Base-by-base conservation (phyloP, 2,888 invertebrate genomes). In the Plebejus argus region DNA sequence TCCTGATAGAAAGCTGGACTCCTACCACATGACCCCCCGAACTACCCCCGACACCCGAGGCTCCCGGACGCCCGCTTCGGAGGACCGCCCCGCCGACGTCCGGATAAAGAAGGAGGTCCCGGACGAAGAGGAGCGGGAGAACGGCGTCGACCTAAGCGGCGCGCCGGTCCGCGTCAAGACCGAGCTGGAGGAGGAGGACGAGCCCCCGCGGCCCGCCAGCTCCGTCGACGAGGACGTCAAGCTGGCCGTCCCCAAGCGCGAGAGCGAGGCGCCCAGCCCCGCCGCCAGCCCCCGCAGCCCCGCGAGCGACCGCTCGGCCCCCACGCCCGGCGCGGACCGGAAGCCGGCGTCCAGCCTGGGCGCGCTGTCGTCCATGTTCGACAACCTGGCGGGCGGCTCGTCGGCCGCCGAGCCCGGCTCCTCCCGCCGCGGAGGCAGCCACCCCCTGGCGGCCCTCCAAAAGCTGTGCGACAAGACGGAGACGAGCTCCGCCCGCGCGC, bases 391-490 rank as follows among this genome's bases (percentile, higher is more conserved):
- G 53, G 96, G 97, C 12, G 93, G 91, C 0, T 91, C 90, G 3
- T 87, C 91, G 7, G 87, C 89, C 3, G 86, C 84, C 78, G 92
- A 94, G 77, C 95, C 95, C 15, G 92, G 95, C 78, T 95, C 95
- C 6, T 95, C 95, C 1, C 96, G 96, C 70, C 95, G 96, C 83
- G 95, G 96, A 15, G 96, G 96, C 79, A 97, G 98, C 84, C 98
- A 99, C 91, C 99, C 99, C 7, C 90, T 99, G 83, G 98, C 99
- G 28, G 99, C 99, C 1, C 93, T 99, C 78, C 99, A 99, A 88
- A 99, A 99, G 90, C 96, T 99, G 39, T 98, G 99, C 93, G 99
- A 99, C 90, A 99, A 98, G 92, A 98, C 98, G 82, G 98, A 98
- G 92, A 97, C 96, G 23, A 96, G 96, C 81, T 95, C 96, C 49